Base-by-base conservation (phyloP, 2,797 vertebrate genomes). In the Chiloscyllium punctatum region DNA sequence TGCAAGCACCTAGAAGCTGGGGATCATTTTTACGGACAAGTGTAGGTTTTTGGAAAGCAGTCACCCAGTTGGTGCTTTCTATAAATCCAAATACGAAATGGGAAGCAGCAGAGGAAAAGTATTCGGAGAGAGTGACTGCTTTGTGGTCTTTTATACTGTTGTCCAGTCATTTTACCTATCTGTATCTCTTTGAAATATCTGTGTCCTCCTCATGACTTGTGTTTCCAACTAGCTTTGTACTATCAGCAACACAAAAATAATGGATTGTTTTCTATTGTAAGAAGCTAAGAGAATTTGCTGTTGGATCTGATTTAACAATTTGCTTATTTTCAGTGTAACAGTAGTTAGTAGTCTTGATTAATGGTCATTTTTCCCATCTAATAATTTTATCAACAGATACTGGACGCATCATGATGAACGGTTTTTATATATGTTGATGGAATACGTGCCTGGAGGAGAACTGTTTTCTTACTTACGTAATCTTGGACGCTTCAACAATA, bases 351-450 rank as follows among this genome's bases (percentile, higher is more conserved):
- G 7, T 3, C 37, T 69, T 69, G 51, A 9, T 25, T 15, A 42
- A 23, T 94, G 27, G 8, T 74, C 48, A 77, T 18, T 51, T 27
- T 42, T 51, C 25, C 30, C 27, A 13, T 48, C 7, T 51, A 15
- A 4, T 95, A 77, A 95, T 42, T 94, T 77, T 77, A 57, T 53
- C 96, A 96, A 1, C 97, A 99, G 99, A 96, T 98, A 98, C 96
- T 99, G 99, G 99, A 99, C 99, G 0, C 97, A 98, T 96, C 99
- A 99, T 0, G 99, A 99, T 82, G 98, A 99, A 6, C 97, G 98
- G 2, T 99, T 99, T 96, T 98, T 99, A 3, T 99, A 99, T 97
- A 99, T 99, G 99, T 97, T 99, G 94, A 98, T 99, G 98, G 99
- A 99, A 96, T 99, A 98, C 1, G 98, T 99, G 69, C 98, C 99